Evolutionary conservation across 2,888 invertebrate species (phyloP).

Genomic region (Quadriops clusia): DNA sequence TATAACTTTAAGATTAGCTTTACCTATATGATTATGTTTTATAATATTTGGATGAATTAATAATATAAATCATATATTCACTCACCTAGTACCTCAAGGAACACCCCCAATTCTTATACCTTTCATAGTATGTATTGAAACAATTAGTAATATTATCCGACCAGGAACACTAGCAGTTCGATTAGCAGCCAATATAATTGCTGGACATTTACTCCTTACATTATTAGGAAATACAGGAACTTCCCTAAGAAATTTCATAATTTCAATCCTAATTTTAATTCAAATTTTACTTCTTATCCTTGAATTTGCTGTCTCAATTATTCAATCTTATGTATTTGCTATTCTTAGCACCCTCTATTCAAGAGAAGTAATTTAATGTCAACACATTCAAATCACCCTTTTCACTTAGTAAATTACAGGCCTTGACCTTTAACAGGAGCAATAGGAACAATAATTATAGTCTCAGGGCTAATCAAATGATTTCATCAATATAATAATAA

Average conservation of each 20-base stretch:
- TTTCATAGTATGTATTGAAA: constrained; percentile 65
- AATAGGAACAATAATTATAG: constrained; percentile 44
- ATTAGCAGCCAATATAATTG: constrained; percentile 66
- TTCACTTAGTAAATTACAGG: constrained; percentile 50
- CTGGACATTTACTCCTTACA: constrained; percentile 56
- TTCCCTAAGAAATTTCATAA: constrained; percentile 17
- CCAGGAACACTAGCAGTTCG: constrained; percentile 58
- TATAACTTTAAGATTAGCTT: constrained; percentile 45
- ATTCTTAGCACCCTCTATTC: constrained; percentile 54
- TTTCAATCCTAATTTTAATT: constrained; percentile 25
- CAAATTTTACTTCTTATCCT: constrained; percentile 44
- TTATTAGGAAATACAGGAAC: constrained; percentile 41
- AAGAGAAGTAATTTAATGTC: constrained; percentile 53
- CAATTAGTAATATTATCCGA: constrained; percentile 59
- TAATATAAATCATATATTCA: constrained; percentile 50
- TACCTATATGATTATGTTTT: constrained; percentile 53
- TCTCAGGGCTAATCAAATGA: constrained; percentile 49
- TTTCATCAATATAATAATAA: constrained; percentile 45
- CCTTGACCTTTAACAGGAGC: constrained; percentile 53
- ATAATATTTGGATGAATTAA: constrained; percentile 55
- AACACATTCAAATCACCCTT: constrained; percentile 48
- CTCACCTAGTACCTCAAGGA: constrained; percentile 56
- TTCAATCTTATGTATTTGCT: constrained; percentile 56
- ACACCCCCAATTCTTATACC: constrained; percentile 52
- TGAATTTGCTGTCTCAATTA: constrained; percentile 49